These are phyloP conservation scores for Cheiracanthium punctorium DNA, from an alignment of 2,888 invertebrate genomes.

Conservation along the genomic window DNA sequence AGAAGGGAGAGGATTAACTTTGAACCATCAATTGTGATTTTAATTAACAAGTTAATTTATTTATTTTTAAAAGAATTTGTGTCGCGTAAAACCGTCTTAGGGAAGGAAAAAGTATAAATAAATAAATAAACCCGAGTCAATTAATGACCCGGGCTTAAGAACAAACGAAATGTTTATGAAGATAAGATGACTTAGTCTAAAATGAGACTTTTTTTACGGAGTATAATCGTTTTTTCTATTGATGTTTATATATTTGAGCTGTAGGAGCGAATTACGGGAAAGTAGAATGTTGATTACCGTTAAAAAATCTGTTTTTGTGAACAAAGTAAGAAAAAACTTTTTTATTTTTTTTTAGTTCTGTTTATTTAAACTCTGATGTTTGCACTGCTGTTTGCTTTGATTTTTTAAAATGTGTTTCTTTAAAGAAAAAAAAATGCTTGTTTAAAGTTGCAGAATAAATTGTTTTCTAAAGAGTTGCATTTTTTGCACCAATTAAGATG, in stretches of 20 bases:
- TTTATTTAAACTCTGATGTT: constrained; percentile 8
- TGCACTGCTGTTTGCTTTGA: neutral
- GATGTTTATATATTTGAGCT: constrained; percentile 12
- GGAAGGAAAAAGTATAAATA: constrained; percentile 43
- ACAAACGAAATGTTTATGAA: constrained; percentile 68
- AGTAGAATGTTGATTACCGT: constrained; percentile 33
- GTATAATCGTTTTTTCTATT: constrained; percentile 38
- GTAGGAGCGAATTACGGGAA: neutral
- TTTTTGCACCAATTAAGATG: neutral
- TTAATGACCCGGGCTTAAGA: constrained; percentile 59
- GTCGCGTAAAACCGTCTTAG: neutral
- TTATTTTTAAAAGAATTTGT: constrained; percentile 54
- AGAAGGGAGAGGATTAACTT: constrained; percentile 49
- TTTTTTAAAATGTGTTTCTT: neutral
- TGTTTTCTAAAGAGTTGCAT: neutral
- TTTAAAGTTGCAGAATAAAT: constrained; percentile 12
- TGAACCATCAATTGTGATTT: constrained; percentile 67
- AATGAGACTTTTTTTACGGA: constrained; percentile 35
- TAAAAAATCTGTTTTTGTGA: constrained; percentile 32
- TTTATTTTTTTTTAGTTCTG: neutral
- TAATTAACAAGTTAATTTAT: constrained; percentile 69
- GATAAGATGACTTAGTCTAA: constrained; percentile 66
- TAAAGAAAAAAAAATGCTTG: neutral
- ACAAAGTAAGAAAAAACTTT: neutral
- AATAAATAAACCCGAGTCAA: constrained; percentile 65